Base-by-base conservation (phyloP, 1,140 invertebrate species). In the Adelges cooleyi region DNA sequence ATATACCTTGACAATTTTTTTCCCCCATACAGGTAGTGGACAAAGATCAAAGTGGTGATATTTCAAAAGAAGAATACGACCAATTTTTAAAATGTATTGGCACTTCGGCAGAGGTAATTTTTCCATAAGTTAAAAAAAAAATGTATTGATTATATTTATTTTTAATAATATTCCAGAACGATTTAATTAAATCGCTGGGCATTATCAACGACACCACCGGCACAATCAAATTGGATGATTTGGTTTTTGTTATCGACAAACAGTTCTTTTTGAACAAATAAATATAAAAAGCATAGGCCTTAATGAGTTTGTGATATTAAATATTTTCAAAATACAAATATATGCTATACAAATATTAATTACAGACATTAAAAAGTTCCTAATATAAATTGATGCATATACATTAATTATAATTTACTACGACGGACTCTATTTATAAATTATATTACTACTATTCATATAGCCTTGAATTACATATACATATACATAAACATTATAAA, bases 81-180 rank as follows among this genome's bases (percentile, higher is more conserved):
- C 70, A 89, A 69, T 90, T 90, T 77, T 91, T 87, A 77, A 72
- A 84, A 68, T 89, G 87, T 72, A 77, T 90, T 46, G 87, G 85
- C 48, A 78, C 89, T 3, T 77, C 79, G 62, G 81, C 84, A 70
- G 82, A 87, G 70, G 84, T 80, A 15, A 25, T 3, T 50, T 44
- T 17, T 38, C 6, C 6, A 38, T 38, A 38, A 38, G 13, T 38
- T 8, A 38, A 38, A 38, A 38, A 6, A 38, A n/a, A n/a, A n/a
- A n/a, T n/a, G n/a, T n/a, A n/a, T n/a, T n/a, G n/a, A n/a, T n/a
- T n/a, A n/a, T n/a, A n/a, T n/a, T n/a, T n/a, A n/a, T n/a, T n/a
- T n/a, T n/a, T n/a, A n/a, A n/a, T n/a, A n/a, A n/a, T n/a, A 5
- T 33, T 33, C 11, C 42, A 62, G 56, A 33, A 29, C 4, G 25